phyloP scores from a whole-genome alignment of 2,888 invertebrate species.

The Drosophila barbarae region DNA sequence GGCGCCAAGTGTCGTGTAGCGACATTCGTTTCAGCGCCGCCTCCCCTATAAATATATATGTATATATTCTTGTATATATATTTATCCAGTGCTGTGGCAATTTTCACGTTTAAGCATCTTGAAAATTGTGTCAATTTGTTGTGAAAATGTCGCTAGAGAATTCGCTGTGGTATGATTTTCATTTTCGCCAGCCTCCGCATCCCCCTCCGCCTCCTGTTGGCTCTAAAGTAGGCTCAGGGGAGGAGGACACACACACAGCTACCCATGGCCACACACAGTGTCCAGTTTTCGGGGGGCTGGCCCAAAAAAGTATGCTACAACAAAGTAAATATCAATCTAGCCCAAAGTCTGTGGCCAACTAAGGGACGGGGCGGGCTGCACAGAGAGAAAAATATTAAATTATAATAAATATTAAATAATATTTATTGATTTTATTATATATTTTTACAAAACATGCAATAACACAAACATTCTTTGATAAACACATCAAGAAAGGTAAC shows the following conservation, averaged over 20 bases:
- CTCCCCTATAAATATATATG: constrained; percentile 7
- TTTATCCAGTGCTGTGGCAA: constrained; percentile 41
- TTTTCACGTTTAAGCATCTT: constrained; percentile 70
- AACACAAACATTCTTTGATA: too few relatives aligned
- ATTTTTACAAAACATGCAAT: too few relatives aligned
- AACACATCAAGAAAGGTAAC: too few relatives aligned
- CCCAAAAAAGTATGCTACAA: constrained; percentile 51
- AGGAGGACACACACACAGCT: not conserved
- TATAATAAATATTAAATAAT: too few relatives aligned
- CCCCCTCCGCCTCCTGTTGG: constrained; percentile 13
- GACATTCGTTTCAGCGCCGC: constrained; percentile 54
- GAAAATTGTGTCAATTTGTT: constrained; percentile 76
- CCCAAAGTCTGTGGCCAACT: constrained; percentile 28
- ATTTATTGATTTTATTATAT: too few relatives aligned
- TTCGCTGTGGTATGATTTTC: constrained; percentile 66
- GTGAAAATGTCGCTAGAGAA: constrained; percentile 72
- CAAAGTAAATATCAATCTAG: constrained; percentile 65
- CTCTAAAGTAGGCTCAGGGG: constrained; percentile 31
- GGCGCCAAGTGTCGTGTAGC: constrained; percentile 72
- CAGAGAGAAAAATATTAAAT: not conserved
- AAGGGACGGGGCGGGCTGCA: not conserved
- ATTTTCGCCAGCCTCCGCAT: constrained; percentile 37
- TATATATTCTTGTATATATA: constrained; percentile 9
- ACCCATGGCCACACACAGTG: constrained; percentile 8
- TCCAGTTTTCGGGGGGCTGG: constrained; percentile 18